phyloP scores from a whole-genome alignment of 2,113 vertebrate genomes.

The Neodon shergylaensis region DNA sequence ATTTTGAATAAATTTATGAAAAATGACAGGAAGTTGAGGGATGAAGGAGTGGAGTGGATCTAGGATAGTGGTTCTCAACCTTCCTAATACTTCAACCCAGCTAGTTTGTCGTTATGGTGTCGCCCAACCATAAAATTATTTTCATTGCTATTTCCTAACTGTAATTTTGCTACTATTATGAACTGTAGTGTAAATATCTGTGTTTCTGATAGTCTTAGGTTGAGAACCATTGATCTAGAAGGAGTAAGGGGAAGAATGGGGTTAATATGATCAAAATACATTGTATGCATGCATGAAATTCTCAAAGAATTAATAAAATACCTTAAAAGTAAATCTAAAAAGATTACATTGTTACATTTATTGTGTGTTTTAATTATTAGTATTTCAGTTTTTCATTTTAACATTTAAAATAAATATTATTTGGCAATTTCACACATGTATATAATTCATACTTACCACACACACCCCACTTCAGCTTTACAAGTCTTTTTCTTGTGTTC shows the following conservation, averaged over 20 bases:
- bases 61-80: not conserved
- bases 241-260: not conserved
- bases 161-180: not conserved
- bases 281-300: not conserved
- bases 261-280: not conserved
- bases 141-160: not conserved
- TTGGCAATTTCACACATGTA: not conserved
- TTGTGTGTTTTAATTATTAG: not conserved
- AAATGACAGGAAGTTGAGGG: not conserved
- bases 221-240: not conserved
- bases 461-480: not conserved
- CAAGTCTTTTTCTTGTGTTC: not conserved
- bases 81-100: not conserved
- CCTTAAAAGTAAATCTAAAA: not conserved
- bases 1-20: not conserved
- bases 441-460: not conserved
- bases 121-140: not conserved
- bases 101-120: not conserved
- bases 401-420: not conserved
- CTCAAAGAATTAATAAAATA: not conserved
- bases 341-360: not conserved
- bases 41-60: not conserved
- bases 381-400: not conserved
- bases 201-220: not conserved
- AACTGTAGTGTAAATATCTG: not conserved